Conservation (phyloP, 2,888 invertebrate genomes). For the Andricus quercusramuli region DNA sequence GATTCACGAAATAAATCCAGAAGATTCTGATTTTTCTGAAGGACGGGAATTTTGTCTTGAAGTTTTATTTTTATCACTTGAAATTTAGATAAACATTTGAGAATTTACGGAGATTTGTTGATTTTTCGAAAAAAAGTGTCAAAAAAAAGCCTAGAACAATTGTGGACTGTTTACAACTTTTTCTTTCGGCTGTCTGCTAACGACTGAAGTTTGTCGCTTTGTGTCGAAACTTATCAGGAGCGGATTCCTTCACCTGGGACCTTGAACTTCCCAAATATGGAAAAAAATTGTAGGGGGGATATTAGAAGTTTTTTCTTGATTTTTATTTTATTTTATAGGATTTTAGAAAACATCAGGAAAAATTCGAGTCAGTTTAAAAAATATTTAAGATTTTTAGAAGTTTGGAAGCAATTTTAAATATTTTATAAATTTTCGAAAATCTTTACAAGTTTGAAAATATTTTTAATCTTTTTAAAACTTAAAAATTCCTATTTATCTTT, state of each 20-base stretch:
- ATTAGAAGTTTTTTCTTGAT: too few relatives aligned
- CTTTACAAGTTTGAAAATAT: too few relatives aligned
- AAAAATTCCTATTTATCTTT: too few relatives aligned
- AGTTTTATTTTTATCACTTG: constrained; percentile 1
- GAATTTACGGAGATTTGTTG: neutral
- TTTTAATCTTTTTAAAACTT: too few relatives aligned
- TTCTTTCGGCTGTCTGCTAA: neutral
- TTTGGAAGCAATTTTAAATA: too few relatives aligned
- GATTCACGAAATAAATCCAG: neutral
- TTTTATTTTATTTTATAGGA: too few relatives aligned
- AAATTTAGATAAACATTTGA: neutral
- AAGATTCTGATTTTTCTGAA: neutral
- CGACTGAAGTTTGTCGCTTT: neutral
- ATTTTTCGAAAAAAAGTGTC: neutral
- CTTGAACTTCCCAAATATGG: neutral
- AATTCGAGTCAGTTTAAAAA: too few relatives aligned
- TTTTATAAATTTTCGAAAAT: too few relatives aligned
- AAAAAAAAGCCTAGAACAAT: constrained; percentile 11
- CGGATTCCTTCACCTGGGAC: neutral
- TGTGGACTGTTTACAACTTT: neutral
- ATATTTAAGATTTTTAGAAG: too few relatives aligned
- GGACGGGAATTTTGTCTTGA: neutral
- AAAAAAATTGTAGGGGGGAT: neutral
- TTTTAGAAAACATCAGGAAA: too few relatives aligned
- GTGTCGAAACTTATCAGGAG: neutral